Conservation (phyloP, 30 jellyfish, hydroid and myxozoan species). For the Aurelia aurita region DNA sequence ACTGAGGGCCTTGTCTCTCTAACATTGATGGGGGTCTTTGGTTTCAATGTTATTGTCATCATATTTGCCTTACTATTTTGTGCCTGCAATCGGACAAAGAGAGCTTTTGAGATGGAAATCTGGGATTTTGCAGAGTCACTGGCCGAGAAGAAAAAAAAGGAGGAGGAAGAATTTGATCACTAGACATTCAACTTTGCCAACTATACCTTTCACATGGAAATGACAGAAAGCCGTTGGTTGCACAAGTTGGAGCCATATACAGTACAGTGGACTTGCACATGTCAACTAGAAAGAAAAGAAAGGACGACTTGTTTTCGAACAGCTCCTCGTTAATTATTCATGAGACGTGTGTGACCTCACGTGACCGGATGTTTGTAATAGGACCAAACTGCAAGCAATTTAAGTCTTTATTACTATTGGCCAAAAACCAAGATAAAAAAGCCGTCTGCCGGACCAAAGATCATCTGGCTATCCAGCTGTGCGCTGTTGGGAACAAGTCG, state of each 20-base stretch:
- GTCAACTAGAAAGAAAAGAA: too few relatives aligned
- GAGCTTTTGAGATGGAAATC: conserved; percentile 49
- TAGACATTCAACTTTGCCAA: too few relatives aligned
- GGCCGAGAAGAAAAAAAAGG: not conserved
- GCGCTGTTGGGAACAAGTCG: not conserved
- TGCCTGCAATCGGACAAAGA: conserved; percentile 48
- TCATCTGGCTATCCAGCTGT: conserved; percentile 7
- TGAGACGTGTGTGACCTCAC: too few relatives aligned
- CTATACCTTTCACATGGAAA: too few relatives aligned
- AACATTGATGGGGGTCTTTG: conserved; percentile 33
- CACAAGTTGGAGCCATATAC: too few relatives aligned
- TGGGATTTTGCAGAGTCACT: conserved; percentile 35
- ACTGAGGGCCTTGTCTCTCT: conserved; percentile 38
- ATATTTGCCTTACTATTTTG: conserved; percentile 39
- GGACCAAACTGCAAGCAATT: too few relatives aligned
- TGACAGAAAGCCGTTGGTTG: too few relatives aligned
- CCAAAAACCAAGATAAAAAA: not conserved
- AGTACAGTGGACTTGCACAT: too few relatives aligned
- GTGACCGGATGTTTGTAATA: too few relatives aligned
- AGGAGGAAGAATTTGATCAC: not conserved
- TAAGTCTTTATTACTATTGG: not conserved
- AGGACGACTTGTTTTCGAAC: too few relatives aligned
- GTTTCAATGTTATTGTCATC: conserved; percentile 34
- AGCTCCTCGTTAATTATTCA: too few relatives aligned
- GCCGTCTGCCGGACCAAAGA: too few relatives aligned